Conservation (phyloP, 2,888 invertebrate genomes). For the Archips crataeganus region DNA sequence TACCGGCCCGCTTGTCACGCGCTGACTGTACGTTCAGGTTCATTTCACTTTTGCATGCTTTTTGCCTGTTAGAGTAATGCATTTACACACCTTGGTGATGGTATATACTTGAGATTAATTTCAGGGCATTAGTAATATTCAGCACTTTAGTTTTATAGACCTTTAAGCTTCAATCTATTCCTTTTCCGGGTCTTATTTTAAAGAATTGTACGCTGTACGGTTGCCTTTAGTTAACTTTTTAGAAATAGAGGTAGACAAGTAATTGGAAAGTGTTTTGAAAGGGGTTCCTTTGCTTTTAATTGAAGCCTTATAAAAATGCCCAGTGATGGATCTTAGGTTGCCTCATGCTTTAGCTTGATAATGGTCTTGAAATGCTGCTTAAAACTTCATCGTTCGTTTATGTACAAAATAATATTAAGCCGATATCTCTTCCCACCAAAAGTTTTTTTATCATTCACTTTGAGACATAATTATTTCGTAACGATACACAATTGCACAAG, state of each 20-base stretch:
- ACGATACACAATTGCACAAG: neutral
- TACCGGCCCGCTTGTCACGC: conserved; percentile 79
- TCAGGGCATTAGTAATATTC: neutral
- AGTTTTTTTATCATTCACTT: neutral
- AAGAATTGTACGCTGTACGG: neutral
- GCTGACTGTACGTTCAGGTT: conserved; percentile 78
- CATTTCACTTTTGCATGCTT: conserved; percentile 69
- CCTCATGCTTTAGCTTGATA: conserved; percentile 16
- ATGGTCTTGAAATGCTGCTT: conserved; percentile 7
- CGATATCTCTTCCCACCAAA: neutral
- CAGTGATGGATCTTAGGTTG: conserved; percentile 3
- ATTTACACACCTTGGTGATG: conserved; percentile 21
- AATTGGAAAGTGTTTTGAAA: neutral
- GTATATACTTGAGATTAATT: neutral
- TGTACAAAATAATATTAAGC: neutral
- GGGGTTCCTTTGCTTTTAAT: neutral
- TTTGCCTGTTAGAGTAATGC: conserved; percentile 47
- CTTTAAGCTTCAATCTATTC: neutral
- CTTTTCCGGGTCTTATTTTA: no score
- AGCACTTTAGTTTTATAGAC: neutral
- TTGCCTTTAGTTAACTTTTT: neutral
- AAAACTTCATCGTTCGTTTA: conserved; percentile 2
- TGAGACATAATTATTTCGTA: neutral
- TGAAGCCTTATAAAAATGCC: neutral
- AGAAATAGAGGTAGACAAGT: neutral